A percentile compares a stretch with the other conserved stretches of the same genome.
Evolutionary conservation across 1,140 invertebrate genomes (phyloP).

Genomic region (Latrodectus geometricus): DNA sequence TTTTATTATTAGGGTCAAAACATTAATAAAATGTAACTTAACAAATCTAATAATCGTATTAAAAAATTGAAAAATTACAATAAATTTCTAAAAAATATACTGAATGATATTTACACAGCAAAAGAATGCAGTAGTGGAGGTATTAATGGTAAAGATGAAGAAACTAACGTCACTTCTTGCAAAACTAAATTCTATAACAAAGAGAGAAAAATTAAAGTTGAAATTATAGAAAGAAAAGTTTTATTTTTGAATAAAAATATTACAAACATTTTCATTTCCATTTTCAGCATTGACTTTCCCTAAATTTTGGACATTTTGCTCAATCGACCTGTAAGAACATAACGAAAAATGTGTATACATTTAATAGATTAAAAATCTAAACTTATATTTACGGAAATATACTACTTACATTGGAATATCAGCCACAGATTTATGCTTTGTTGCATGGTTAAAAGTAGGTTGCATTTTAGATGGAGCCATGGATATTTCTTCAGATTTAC

Average conservation of each 20-base stretch:
- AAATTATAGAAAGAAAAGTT: not conserved
- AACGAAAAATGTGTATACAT: not conserved
- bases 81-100: too few species aligned
- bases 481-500: slow-evolving; percentile 31
- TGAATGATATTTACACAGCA: slow-evolving; percentile 31
- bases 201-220: not conserved
- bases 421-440: slow-evolving; percentile 38
- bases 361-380: not conserved
- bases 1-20: not conserved
- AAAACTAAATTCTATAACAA: slow-evolving; percentile 32
- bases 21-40: too few species aligned
- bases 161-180: slow-evolving; percentile 47
- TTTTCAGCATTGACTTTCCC: not conserved
- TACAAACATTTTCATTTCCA: not conserved
- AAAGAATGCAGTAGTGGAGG: slow-evolving; percentile 44
- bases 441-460: not conserved
- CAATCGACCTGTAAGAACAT: not conserved
- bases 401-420: slow-evolving; percentile 45
- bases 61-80: too few species aligned
- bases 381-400: not conserved
- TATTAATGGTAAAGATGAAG: slow-evolving; percentile 48
- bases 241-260: not conserved
- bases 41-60: too few species aligned
- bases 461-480: not conserved
- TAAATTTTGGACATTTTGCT: not conserved